Conservation (phyloP, 2,113 vertebrate genomes). For the Dasyurus viverrinus region DNA sequence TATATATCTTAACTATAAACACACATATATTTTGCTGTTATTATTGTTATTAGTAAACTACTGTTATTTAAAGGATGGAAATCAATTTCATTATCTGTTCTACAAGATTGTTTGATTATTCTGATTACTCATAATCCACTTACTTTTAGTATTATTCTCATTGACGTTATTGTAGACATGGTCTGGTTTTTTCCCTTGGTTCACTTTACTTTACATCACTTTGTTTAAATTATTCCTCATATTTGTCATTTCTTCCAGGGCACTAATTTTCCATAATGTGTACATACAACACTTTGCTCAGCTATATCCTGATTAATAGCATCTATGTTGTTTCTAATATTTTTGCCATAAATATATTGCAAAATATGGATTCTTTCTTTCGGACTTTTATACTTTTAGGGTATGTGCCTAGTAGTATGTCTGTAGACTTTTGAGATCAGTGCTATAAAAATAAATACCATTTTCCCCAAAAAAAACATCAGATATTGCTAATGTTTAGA, state of each 20-base stretch:
- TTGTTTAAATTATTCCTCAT: not conserved
- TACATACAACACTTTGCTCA: not conserved
- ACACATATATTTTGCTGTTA: not conserved
- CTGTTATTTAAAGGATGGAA: not conserved
- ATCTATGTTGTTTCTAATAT: not conserved
- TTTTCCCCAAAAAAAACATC: not conserved
- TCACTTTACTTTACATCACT: not conserved
- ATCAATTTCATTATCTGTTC: not conserved
- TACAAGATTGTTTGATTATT: not conserved
- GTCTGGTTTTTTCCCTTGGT: not conserved
- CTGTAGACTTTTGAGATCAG: not conserved
- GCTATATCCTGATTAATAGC: not conserved
- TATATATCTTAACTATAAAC: too few relatives aligned
- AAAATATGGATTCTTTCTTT: not conserved
- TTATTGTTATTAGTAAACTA: not conserved
- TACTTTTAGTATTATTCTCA: not conserved
- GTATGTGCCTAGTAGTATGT: not conserved
- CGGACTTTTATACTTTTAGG: not conserved
- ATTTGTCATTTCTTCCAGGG: not conserved
- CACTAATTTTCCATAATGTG: not conserved
- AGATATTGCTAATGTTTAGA: conserved; percentile 12
- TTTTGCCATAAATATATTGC: not conserved
- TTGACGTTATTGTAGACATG: not conserved
- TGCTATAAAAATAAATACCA: not conserved
- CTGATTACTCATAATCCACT: not conserved